Evolutionary conservation across 2,113 vertebrate genomes (phyloP).

Genomic region (Oreotrochilus melanogaster): DNA sequence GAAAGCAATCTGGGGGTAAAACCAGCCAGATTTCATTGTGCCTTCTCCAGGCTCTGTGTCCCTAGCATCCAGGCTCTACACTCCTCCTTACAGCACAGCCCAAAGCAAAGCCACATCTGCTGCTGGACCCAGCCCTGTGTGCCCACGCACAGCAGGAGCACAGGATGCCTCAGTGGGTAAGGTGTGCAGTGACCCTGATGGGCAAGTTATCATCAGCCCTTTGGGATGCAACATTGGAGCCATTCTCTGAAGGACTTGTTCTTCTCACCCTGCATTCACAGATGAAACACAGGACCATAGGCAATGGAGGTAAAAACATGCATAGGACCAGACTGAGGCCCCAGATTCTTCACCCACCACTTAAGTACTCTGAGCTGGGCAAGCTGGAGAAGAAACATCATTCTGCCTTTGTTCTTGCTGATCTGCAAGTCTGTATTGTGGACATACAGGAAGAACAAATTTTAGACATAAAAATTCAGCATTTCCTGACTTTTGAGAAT

Average conservation of each 20-base stretch:
- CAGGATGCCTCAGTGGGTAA: rapidly evolving
- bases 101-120: rapidly evolving
- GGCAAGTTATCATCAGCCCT: background rate
- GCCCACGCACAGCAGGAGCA: background rate
- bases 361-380: background rate
- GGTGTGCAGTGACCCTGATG: rapidly evolving
- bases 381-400: background rate
- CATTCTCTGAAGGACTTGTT: background rate
- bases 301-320: background rate
- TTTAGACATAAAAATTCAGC: background rate
- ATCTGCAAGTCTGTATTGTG: background rate
- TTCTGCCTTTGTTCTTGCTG: background rate
- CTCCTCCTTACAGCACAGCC: background rate
- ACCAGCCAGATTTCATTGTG: background rate
- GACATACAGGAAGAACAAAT: background rate
- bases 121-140: background rate
- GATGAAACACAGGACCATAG: background rate
- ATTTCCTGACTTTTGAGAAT: background rate
- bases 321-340: background rate
- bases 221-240: background rate
- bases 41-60: background rate
- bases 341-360: background rate
- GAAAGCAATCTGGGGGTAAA: background rate
- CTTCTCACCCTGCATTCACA: background rate
- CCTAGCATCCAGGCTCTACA: background rate